Evolutionary conservation across 2,888 invertebrate genomes (phyloP), one percentile per base, ranked within the genome.

Genomic region (Didymodactylos carnosus): DNA sequence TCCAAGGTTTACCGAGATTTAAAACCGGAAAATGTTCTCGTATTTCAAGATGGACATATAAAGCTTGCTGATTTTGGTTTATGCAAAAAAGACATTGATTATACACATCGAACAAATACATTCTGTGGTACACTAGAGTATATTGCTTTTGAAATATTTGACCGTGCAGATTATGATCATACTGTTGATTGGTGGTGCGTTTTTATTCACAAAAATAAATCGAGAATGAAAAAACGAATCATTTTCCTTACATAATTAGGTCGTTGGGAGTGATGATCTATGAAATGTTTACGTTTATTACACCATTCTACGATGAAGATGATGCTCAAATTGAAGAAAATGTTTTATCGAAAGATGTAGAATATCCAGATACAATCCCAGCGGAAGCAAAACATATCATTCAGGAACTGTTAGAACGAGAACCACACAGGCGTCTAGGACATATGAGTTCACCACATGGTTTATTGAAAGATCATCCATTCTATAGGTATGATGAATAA

Each of bases 381-480:
- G 19, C 1, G 1, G 62, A 62, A 29, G 62, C 62, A 0, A 19
- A 62, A 62, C 8, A 35, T 11, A 29, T 62, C 13, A 62, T 62
- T 19, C 35, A 29, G 6, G 62, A 35, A n/a, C 86, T 98, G 78
- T 87, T 98, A 83, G 94, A 94, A 83, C 92, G 97, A 82, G 93
- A 94, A 83, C 89, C 92, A 75, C 87, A 88, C 73, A 90, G 91
- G 79, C 87, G 98, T 78, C 86, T 97, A 76, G 94, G 94, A 49
- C 90, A 91, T 83, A 88, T 89, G 71, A 89, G 89, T 79, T 91
- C 91, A 84, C 89, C 90, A 35, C 7, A 35, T 35, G 62, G 62
- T 11, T n/a, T 62, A n/a, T n/a, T 62, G 19, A 35, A 4, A 35
- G 10, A 62, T 35, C 62, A 62, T n/a, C 6, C 29, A 35, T 62